These are phyloP conservation scores for Centropyge bicolor DNA, from an alignment of 2,797 vertebrate species.

Conservation along the genomic window DNA sequence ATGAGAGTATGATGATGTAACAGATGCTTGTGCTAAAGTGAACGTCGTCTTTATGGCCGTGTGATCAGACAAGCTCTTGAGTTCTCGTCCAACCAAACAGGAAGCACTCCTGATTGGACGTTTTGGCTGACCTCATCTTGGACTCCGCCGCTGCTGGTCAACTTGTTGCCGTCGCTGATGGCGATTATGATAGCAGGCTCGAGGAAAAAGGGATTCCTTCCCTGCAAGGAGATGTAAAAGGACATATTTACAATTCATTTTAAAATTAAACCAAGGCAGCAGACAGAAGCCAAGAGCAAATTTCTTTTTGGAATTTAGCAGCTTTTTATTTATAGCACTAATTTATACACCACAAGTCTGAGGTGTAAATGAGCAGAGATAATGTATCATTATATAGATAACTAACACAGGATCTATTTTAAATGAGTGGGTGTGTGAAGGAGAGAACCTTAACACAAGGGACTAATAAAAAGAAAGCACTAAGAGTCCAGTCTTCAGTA, in stretches of 20 bases:
- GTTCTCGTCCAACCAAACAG: slow-evolving; percentile 26
- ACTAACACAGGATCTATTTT: slow-evolving; percentile 39
- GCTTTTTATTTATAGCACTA: slow-evolving; percentile 15
- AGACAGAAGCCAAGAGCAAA: neutral
- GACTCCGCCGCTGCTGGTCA: slow-evolving; percentile 92
- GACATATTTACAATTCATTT: neutral
- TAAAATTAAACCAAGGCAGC: neutral
- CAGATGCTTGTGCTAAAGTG: slow-evolving; percentile 30
- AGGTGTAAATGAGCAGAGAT: slow-evolving; percentile 17
- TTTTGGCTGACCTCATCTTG: slow-evolving; percentile 93
- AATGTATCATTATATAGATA: slow-evolving; percentile 22
- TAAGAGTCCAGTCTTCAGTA: slow-evolving; percentile 1
- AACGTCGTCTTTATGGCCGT: slow-evolving; percentile 18
- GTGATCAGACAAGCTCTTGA: slow-evolving; percentile 1
- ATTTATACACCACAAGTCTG: too few species aligned
- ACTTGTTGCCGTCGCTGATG: slow-evolving; percentile 95
- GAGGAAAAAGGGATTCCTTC: slow-evolving; percentile 97
- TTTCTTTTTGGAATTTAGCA: slow-evolving; percentile 2
- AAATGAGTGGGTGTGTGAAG: slow-evolving; percentile 24
- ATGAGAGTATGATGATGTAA: slow-evolving; percentile 6
- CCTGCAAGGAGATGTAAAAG: slow-evolving; percentile 79
- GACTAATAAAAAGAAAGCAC: slow-evolving; percentile 40
- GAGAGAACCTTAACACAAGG: slow-evolving; percentile 12
- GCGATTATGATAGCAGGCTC: slow-evolving; percentile 96
- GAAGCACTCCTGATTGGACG: slow-evolving; percentile 14